Conservation (phyloP, 2,888 invertebrate species). For the Eristalis arbustorum region DNA sequence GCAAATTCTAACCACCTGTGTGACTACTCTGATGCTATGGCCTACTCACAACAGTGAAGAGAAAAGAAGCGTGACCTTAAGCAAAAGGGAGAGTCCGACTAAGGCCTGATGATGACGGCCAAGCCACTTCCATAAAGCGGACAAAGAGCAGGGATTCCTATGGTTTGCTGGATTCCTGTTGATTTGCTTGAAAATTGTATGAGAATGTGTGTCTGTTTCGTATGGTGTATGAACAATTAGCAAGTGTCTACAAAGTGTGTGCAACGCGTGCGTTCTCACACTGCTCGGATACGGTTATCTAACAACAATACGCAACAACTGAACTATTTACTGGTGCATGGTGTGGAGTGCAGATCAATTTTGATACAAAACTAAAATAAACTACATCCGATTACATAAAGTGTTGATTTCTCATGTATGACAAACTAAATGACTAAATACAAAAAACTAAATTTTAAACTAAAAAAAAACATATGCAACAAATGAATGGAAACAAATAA, state of each 20-base stretch:
- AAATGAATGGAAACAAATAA: slow-evolving; percentile 40
- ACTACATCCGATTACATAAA: neutral
- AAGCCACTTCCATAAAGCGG: neutral
- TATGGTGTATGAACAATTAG: neutral
- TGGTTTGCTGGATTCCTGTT: neutral
- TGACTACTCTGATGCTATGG: too few species aligned
- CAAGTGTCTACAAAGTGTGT: neutral
- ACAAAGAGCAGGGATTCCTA: neutral
- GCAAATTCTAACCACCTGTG: too few species aligned
- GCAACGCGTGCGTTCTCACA: neutral
- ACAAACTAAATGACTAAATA: slow-evolving; percentile 39
- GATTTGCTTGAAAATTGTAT: neutral
- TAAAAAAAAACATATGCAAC: slow-evolving; percentile 24
- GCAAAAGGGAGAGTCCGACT: too few species aligned
- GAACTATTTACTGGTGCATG: neutral
- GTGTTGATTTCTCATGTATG: slow-evolving; percentile 1
- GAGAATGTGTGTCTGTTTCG: neutral
- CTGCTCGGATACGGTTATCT: neutral
- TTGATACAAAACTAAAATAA: neutral
- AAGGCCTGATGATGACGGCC: too few species aligned
- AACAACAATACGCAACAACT: neutral
- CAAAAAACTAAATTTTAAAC: slow-evolving; percentile 45
- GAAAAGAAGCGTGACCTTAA: too few species aligned
- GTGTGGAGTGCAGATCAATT: neutral
- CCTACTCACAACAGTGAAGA: too few species aligned